Percentiles rank a stretch among this genome's conserved stretches.
phyloP scores from a whole-genome alignment of 1,140 invertebrate species.

The Pseudomyrmex cubaensis region DNA sequence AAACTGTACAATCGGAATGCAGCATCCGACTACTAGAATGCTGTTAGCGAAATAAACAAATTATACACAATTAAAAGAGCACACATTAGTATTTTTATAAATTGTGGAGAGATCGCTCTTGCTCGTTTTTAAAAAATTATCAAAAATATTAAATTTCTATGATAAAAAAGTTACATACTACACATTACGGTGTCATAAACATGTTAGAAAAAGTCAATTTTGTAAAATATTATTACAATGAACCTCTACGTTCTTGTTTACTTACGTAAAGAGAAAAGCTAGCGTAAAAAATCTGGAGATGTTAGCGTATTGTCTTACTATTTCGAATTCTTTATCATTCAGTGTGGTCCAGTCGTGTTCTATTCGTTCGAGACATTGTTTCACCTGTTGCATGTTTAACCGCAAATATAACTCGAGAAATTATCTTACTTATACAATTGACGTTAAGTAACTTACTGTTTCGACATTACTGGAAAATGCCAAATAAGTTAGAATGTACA shows the following conservation, averaged over 20 bases:
- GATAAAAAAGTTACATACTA: too few species aligned
- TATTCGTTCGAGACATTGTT: not conserved
- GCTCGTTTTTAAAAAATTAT: too few species aligned
- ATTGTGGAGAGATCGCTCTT: too few species aligned
- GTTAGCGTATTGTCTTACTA: not conserved
- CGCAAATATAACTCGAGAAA: not conserved
- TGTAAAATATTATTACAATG: too few species aligned
- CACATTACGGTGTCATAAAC: too few species aligned
- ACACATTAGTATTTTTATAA: too few species aligned
- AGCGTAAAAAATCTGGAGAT: not conserved
- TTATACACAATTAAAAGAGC: not conserved
- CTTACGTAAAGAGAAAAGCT: not conserved
- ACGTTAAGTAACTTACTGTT: not conserved
- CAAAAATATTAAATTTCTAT: too few species aligned
- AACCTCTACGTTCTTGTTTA: not conserved
- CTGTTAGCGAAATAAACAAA: not conserved
- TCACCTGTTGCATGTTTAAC: not conserved
- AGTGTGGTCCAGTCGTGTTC: conserved; percentile 17
- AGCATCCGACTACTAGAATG: not conserved
- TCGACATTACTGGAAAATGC: not conserved
- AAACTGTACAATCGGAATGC: not conserved
- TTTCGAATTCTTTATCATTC: not conserved
- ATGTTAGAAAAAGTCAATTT: too few species aligned
- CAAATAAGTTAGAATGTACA: not conserved
- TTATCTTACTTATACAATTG: not conserved